Conservation (phyloP, 2,888 invertebrate species). For the Orthosia gracilis region DNA sequence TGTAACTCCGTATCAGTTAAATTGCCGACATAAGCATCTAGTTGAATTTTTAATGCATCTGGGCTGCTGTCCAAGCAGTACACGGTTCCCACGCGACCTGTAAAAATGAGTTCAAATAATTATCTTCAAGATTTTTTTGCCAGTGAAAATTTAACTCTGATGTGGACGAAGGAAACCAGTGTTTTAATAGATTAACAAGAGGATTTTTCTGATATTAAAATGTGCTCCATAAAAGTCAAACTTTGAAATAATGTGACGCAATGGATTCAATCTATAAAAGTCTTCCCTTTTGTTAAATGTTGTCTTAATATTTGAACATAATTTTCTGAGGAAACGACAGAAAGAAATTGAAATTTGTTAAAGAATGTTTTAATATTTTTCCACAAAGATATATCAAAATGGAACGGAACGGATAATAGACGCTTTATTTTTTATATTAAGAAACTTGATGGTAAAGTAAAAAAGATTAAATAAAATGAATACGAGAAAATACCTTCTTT, state of each 20-base stretch:
- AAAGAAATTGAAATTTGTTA: conserved; percentile 29
- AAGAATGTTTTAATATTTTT: conserved; percentile 30
- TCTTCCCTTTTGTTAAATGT: conserved; percentile 35
- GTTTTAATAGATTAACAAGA: conserved; percentile 16
- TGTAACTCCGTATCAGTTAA: too few species aligned
- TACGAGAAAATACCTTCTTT: conserved; percentile 75
- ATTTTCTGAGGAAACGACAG: conserved; percentile 22
- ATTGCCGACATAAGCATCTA: too few species aligned
- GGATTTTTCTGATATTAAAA: too few species aligned
- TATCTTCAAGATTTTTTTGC: conserved; percentile 4
- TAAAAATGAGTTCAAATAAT: conserved; percentile 36
- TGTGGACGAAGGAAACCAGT: conserved; percentile 16
- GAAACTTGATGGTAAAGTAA: background rate
- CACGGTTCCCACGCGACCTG: conserved; percentile 74
- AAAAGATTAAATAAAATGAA: conserved; percentile 1
- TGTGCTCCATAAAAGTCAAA: too few species aligned
- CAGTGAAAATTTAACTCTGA: conserved; percentile 1
- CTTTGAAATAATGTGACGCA: conserved; percentile 56
- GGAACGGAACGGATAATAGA: conserved; percentile 7
- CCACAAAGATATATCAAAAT: background rate
- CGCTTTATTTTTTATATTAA: conserved; percentile 11
- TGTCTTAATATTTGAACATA: conserved; percentile 29
- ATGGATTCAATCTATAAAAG: conserved; percentile 56
- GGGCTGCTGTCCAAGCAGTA: too few species aligned
- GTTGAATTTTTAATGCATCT: too few species aligned